Percentiles rank a stretch among this genome's conserved stretches.
phyloP scores from a whole-genome alignment of 2,113 vertebrate genomes.

The Hemiprocne comata region DNA sequence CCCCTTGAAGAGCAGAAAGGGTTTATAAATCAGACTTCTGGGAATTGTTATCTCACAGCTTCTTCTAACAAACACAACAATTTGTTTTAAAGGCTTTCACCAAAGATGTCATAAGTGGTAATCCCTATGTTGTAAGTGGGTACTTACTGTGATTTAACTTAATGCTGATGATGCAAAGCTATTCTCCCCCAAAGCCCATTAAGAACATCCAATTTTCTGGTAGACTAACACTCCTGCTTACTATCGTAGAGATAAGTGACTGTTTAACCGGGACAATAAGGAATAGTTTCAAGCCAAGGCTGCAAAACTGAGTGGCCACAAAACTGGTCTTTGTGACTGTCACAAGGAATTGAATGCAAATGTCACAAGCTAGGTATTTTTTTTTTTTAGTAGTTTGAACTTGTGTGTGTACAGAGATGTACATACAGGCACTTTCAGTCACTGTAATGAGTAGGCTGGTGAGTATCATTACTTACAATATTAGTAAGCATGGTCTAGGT shows the following conservation, averaged over 20 bases:
- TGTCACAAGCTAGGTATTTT: not conserved
- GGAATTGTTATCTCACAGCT: slow-evolving; percentile 55
- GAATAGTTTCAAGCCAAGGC: not conserved
- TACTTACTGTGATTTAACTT: slow-evolving; percentile 57
- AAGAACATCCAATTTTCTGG: slow-evolving; percentile 63
- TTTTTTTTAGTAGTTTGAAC: not conserved
- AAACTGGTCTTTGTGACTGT: not conserved
- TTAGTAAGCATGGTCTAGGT: not conserved
- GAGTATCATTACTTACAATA: not conserved
- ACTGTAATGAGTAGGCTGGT: not conserved
- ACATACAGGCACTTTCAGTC: not conserved
- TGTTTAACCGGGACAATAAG: slow-evolving; percentile 40
- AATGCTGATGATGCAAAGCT: slow-evolving; percentile 60
- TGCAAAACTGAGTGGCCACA: not conserved
- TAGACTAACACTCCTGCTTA: slow-evolving; percentile 51
- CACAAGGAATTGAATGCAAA: not conserved
- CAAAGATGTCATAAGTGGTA: slow-evolving; percentile 63
- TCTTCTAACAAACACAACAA: slow-evolving; percentile 58
- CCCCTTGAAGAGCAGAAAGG: slow-evolving; percentile 25
- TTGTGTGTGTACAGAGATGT: not conserved
- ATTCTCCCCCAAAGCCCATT: slow-evolving; percentile 56
- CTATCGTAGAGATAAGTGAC: slow-evolving; percentile 39
- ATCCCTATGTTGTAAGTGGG: slow-evolving; percentile 49
- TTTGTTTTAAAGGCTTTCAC: slow-evolving; percentile 71
- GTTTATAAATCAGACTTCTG: slow-evolving; percentile 50